Evolutionary conservation across 2,113 vertebrate species (phyloP), one percentile per base, ranked within the genome.

Genomic region (Scatophagus argus): DNA sequence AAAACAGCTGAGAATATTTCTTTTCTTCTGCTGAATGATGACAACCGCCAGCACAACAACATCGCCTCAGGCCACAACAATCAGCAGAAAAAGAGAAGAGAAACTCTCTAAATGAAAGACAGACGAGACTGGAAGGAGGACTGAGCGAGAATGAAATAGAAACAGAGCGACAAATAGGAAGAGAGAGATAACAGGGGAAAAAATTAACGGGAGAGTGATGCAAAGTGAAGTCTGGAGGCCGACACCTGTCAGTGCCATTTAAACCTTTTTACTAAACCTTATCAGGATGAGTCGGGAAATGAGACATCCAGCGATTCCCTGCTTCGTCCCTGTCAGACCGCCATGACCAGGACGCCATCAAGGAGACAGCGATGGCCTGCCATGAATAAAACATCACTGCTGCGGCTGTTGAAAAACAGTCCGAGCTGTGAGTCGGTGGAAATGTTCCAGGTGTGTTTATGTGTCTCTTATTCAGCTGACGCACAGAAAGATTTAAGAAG

Each of bases 161-260:
- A 69, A 76, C 71, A 11, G 47, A 56, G 66, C 25, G 60, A 87
- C 79, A 85, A 84, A 87, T 78, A 75, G 77, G 73, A 72, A 5
- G 75, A 74, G 68, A 77, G 77, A 23, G 84, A 88, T 81, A 88
- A 85, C 55, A 9, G 65, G 79, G 19, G 12, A 0, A 9, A 77
- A 74, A 88, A 85, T 88, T 87, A 90, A 87, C 77, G 83, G 82
- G 41, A 68, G 59, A 87, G 73, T 84, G 89, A 91, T 87, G 81
- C 77, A 67, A 86, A 82, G 87, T 89, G 87, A 86, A 82, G 87
- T 76, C 70, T 66, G 79, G 78, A 83, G 76, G 85, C 75, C 71
- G 65, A 84, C 87, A 82, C 75, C 85, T 89, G 89, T 86, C 89
- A 84, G 55, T 29, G 74, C 77, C 80, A 74, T 83, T 90, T 89